phyloP scores from a whole-genome alignment of 2,888 invertebrate genomes.

The Eugnorisma glareosa region DNA sequence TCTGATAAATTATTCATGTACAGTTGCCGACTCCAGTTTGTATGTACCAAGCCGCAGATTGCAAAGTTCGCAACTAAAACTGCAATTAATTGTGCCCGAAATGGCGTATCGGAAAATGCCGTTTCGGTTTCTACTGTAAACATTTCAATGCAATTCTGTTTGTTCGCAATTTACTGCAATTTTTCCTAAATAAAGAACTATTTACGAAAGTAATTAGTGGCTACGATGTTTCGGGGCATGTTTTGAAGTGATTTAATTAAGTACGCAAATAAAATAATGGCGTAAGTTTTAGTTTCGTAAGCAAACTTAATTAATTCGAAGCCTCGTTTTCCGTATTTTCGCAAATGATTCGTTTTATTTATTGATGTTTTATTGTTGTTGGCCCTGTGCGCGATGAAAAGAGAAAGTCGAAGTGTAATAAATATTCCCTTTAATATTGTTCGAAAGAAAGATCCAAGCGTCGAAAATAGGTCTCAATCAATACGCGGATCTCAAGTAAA shows the following conservation, averaged over 20 bases:
- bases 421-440: constrained; percentile 48
- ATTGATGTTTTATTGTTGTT: constrained; percentile 39
- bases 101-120: constrained; percentile 51
- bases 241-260: not conserved
- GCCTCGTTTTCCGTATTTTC: constrained; percentile 29
- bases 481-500: constrained; percentile 15
- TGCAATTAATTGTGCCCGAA: constrained; percentile 55
- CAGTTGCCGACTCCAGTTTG: constrained; percentile 48
- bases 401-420: constrained; percentile 38
- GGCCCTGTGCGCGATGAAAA: constrained; percentile 31
- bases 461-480: constrained; percentile 22
- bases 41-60: constrained; percentile 47
- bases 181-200: constrained; percentile 10
- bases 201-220: constrained; percentile 10
- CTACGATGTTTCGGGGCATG: not conserved
- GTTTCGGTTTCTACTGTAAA: constrained; percentile 37
- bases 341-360: constrained; percentile 27
- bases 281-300: constrained; percentile 13
- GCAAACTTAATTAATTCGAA: constrained; percentile 7
- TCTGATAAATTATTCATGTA: constrained; percentile 50
- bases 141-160: constrained; percentile 46
- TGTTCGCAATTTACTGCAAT: constrained; percentile 14
- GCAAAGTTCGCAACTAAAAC: constrained; percentile 59
- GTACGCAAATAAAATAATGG: constrained; percentile 28
- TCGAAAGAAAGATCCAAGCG: constrained; percentile 22